A percentile compares a stretch with the other conserved stretches of the same genome.
Evolutionary conservation across 2,113 vertebrate genomes (phyloP).

Genomic region (Leucoraja erinaceus): DNA sequence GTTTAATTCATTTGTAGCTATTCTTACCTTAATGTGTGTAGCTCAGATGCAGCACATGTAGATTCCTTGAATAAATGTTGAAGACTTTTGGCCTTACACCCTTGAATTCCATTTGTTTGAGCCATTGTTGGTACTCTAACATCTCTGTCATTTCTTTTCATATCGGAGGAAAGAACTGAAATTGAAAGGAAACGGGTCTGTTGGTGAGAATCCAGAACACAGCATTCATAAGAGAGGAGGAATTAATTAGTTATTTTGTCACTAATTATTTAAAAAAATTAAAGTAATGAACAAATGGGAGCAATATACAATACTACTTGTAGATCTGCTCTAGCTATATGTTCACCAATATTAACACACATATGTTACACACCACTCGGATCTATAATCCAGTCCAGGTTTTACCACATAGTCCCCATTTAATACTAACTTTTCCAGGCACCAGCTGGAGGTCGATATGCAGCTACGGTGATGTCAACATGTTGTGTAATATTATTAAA

Average conservation of each 20-base stretch:
- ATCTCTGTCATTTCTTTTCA: slow-evolving; percentile 1
- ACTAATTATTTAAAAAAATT: neutral
- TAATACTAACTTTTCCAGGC: too few relatives aligned
- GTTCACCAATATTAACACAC: too few relatives aligned
- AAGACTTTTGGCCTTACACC: neutral
- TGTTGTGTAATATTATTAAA: too few relatives aligned
- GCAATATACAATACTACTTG: neutral
- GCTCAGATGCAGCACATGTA: neutral
- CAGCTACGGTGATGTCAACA: too few relatives aligned
- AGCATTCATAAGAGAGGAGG: neutral
- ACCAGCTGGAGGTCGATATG: too few relatives aligned
- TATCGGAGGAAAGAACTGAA: slow-evolving; percentile 14
- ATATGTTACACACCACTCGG: too few relatives aligned
- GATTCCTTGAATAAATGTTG: neutral
- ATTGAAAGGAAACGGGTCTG: slow-evolving; percentile 8
- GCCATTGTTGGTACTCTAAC: slow-evolving; percentile 2
- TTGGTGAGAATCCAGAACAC: neutral
- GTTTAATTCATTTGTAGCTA: neutral
- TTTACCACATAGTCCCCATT: too few relatives aligned
- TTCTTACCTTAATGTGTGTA: neutral
- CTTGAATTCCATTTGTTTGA: slow-evolving; percentile 23
- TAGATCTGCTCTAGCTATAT: too few relatives aligned
- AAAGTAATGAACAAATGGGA: neutral
- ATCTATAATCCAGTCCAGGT: too few relatives aligned
- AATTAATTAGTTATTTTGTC: neutral